Conservation (phyloP, 2,888 invertebrate genomes). For the Sinodicranocentrus sp. region DNA sequence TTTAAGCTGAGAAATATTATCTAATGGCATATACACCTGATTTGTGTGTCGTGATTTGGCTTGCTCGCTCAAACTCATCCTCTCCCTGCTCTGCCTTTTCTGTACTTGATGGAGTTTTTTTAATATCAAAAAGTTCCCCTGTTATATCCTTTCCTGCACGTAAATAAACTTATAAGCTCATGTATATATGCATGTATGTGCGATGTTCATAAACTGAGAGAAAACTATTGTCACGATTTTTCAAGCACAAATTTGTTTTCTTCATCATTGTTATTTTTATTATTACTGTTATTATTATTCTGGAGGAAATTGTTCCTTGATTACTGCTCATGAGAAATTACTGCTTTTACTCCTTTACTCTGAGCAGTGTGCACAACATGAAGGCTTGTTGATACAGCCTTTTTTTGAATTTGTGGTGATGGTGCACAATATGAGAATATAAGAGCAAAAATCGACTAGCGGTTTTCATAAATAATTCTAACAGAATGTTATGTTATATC, state of each 20-base stretch:
- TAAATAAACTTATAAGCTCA: neutral
- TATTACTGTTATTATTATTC: constrained; percentile 68
- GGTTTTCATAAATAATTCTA: too few relatives aligned
- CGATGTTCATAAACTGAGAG: constrained; percentile 11
- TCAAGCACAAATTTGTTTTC: constrained; percentile 67
- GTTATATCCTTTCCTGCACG: too few relatives aligned
- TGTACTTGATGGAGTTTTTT: neutral
- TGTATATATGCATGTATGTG: neutral
- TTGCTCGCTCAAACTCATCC: constrained; percentile 27
- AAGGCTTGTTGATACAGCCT: too few relatives aligned
- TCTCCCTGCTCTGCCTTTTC: neutral
- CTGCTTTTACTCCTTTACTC: constrained; percentile 28
- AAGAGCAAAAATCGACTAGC: neutral
- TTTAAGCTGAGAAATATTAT: constrained; percentile 21
- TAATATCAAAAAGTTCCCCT: neutral
- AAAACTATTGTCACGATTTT: constrained; percentile 66
- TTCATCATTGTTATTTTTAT: constrained; percentile 68
- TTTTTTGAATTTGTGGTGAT: too few relatives aligned
- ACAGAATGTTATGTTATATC: too few relatives aligned
- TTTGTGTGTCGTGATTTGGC: constrained; percentile 46
- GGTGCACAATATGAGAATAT: too few relatives aligned
- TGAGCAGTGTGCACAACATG: too few relatives aligned
- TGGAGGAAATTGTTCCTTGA: constrained; percentile 69
- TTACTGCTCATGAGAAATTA: constrained; percentile 66
- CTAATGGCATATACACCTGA: constrained; percentile 23